phyloP scores from a whole-genome alignment of 1,140 invertebrate species.

The Drosophila novamexicana region DNA sequence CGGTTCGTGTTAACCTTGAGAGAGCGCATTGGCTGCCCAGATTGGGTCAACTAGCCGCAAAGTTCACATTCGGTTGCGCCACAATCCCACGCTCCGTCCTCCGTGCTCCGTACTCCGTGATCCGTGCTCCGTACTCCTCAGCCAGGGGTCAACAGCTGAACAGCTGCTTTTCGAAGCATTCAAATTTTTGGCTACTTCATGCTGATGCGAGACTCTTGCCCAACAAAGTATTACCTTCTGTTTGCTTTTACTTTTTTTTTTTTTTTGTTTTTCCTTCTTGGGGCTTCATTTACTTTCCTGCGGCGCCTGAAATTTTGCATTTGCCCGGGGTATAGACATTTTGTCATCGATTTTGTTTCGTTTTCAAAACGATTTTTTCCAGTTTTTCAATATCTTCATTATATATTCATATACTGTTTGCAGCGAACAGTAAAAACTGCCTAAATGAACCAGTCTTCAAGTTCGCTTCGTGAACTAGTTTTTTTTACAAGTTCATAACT shows the following conservation, averaged over 20 bases:
- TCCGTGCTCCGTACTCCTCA: not conserved
- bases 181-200: constrained; percentile 16
- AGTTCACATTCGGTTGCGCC: constrained; percentile 10
- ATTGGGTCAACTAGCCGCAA: constrained; percentile 11
- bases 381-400: too few species aligned
- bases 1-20: constrained; percentile 4
- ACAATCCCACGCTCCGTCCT: not conserved
- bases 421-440: too few species aligned
- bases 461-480: too few species aligned
- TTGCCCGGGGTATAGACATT: too few species aligned
- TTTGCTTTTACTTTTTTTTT: not conserved
- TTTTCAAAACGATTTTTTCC: too few species aligned
- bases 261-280: not conserved
- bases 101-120: not conserved
- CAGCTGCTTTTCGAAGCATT: constrained; percentile 17
- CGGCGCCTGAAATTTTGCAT: not conserved
- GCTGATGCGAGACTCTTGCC: constrained; percentile 12
- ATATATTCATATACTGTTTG: too few species aligned
- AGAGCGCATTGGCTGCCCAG: constrained; percentile 4
- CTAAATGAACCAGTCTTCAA: not conserved
- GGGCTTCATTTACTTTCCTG: constrained; percentile 12
- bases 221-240: constrained; percentile 17
- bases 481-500: too few species aligned
- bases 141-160: constrained; percentile 17
- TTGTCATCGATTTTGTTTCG: not conserved